Base-by-base conservation (phyloP, 2,888 invertebrate species). In the Habroteleia sp. region DNA sequence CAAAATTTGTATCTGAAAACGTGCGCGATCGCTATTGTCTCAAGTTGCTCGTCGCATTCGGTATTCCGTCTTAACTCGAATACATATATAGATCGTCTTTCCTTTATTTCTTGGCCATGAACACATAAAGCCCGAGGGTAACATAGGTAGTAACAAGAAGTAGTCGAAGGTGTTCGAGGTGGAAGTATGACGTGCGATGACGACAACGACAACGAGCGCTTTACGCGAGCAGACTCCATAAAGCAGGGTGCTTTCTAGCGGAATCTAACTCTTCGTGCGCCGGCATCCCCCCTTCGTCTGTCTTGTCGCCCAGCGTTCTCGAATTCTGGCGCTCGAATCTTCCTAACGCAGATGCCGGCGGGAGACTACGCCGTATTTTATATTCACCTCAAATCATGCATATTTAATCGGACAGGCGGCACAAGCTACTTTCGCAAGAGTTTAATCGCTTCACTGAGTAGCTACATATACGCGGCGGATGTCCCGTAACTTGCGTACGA, bases 311-410 rank as follows among this genome's bases (percentile, higher is more conserved):
- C 39, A 46, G 25, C 41, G 50, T 27, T 54, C 48, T 58, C 66
- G 31, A 58, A 69, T 74, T 68, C 74, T 27, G 62, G 8, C 68
- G 62, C 75, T 76, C 56, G 76, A 83, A 82, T 81, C 79, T 78
- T 78, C 77, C 77, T 46, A 42, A 76, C 79, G 71, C 81, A 80
- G 81, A 83, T 81, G 81, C 81, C 81, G 50, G 63, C 75, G 77
- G 77, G 66, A 71, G 72, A 74, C 63, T 46, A 44, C 65, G 76
- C 35, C 75, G 74, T 81, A 82, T 83, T 85, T 85, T 83, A 85
- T 81, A 84, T 85, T 85, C 85, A 83, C 81, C 83, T 83, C 83
- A 81, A 82, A 84, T 84, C 83, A 82, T 84, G 82, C 83, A 85
- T 85, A 85, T 85, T 84, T 85, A 85, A 86, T 85, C 81, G 80